Conservation (phyloP, 2,888 invertebrate genomes). For the Capitulum mitella region DNA sequence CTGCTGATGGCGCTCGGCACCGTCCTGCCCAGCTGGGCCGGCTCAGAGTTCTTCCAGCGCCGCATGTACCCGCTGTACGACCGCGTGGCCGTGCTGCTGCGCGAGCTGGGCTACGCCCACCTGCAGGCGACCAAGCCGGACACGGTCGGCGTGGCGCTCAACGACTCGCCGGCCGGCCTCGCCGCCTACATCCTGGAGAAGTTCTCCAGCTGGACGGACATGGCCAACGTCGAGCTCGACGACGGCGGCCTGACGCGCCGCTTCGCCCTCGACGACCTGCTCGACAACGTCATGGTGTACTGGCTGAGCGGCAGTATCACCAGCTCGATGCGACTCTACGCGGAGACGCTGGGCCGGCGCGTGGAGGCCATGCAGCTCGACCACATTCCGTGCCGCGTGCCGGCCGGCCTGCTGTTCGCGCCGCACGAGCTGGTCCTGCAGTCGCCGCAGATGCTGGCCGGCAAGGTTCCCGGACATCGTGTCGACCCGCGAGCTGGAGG, state of each 20-base stretch:
- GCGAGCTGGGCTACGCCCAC: slow-evolving; percentile 55
- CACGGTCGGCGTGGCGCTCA: slow-evolving; percentile 62
- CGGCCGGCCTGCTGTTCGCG: background rate
- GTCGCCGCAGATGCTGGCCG: background rate
- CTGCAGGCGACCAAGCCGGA: slow-evolving; percentile 83
- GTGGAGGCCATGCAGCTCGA: background rate
- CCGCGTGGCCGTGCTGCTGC: slow-evolving; percentile 39
- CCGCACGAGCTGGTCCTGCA: background rate
- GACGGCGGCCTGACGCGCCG: slow-evolving; percentile 60
- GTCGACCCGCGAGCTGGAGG: slow-evolving; percentile 50
- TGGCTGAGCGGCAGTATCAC: slow-evolving; percentile 50
- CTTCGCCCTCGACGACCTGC: slow-evolving; percentile 60
- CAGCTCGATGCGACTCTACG: slow-evolving; percentile 46
- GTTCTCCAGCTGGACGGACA: slow-evolving; percentile 67
- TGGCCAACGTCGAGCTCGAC: slow-evolving; percentile 45
- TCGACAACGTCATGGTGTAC: slow-evolving; percentile 76
- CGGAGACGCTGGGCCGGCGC: slow-evolving; percentile 39
- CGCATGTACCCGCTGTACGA: slow-evolving; percentile 40
- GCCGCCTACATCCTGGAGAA: slow-evolving; percentile 87
- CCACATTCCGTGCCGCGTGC: background rate
- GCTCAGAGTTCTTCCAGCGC: slow-evolving; percentile 38
- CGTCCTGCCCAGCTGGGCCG: slow-evolving; percentile 38
- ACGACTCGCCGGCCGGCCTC: slow-evolving; percentile 72
- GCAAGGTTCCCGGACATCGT: background rate
- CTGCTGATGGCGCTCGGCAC: slow-evolving; percentile 39